Base-by-base conservation (phyloP, 2,797 vertebrate species). In the Chloroceryle amazona region DNA sequence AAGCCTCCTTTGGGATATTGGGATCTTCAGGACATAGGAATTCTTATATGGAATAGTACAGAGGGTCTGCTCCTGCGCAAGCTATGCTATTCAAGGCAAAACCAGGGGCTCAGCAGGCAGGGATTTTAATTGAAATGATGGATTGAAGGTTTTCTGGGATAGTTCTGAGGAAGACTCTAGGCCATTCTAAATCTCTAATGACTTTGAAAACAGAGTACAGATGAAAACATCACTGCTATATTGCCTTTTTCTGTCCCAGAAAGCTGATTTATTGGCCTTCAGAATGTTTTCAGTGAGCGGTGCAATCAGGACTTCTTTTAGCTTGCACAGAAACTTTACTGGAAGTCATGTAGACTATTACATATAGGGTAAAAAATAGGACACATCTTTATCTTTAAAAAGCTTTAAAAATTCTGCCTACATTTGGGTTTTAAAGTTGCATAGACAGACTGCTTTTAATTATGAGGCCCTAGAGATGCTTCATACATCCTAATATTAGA, bases 401-500 rank as follows among this genome's bases (percentile, higher is more conserved):
- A 44, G 11, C 22, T 71, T 58, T 47, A 49, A 51, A 89, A 83
- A 51, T 58, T 81, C 78, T 88, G 58, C 65, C 65, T 86, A 12
- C 41, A 62, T 73, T 51, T 78, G 39, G 6, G 9, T 7, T 83
- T 83, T 79, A 49, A 84, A 86, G 62, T n/a, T 70, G 7, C 47
- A 54, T 20, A 74, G 91, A 46, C 47, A 78, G 35, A 58, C 31
- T 51, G 21, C 33, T 79, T 86, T 91, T 86, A 91, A 86, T 91
- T 81, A 86, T 28, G 62, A 51, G 31, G 35, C 33, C 47, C 70
- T 42, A 75, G 82, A 91, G 58, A 70, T 42, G 18, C 35, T 62
- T 95, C 55, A 55, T 47, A 33, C 58, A n/a, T 37, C 37, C 75
- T 95, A 92, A 94, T 94, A 95, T 95, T 81, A 91, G 75, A 95